Evolutionary conservation across 1,140 invertebrate genomes (phyloP).

Genomic region (Elymnias hypermnestra): DNA sequence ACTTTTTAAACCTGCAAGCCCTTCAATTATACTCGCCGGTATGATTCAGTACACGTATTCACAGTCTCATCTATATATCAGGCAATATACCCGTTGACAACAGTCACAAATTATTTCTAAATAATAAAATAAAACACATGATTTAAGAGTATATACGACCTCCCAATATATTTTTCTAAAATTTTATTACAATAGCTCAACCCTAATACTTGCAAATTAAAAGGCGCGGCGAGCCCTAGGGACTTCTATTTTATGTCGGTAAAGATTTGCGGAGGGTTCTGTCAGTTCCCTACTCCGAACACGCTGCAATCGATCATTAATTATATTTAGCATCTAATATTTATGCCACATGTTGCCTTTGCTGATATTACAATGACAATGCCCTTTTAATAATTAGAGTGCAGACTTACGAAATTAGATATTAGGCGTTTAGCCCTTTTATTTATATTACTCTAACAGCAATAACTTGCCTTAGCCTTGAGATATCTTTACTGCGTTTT

Average conservation of each 20-base stretch:
- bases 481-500: no score
- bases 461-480: no score
- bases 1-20: no score
- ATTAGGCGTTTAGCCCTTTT: neutral
- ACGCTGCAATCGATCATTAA: slow-evolving; percentile 70
- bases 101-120: no score
- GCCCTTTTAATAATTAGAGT: slow-evolving; percentile 4
- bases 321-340: slow-evolving; percentile 64
- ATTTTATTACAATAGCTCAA: slow-evolving; percentile 1
- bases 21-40: no score
- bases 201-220: slow-evolving; percentile 65
- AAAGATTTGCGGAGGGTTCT: slow-evolving; percentile 61
- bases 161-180: no score
- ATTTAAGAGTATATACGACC: no score
- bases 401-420: neutral
- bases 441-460: no score
- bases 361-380: slow-evolving; percentile 16
- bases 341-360: slow-evolving; percentile 62
- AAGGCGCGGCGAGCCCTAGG: slow-evolving; percentile 52
- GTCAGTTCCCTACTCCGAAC: slow-evolving; percentile 40
- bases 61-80: no score
- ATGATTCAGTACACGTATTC: no score
- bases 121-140: no score
- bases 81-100: no score
- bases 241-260: slow-evolving; percentile 53